Conservation (phyloP, 1,140 invertebrate genomes). For the Calosoma granatense region DNA sequence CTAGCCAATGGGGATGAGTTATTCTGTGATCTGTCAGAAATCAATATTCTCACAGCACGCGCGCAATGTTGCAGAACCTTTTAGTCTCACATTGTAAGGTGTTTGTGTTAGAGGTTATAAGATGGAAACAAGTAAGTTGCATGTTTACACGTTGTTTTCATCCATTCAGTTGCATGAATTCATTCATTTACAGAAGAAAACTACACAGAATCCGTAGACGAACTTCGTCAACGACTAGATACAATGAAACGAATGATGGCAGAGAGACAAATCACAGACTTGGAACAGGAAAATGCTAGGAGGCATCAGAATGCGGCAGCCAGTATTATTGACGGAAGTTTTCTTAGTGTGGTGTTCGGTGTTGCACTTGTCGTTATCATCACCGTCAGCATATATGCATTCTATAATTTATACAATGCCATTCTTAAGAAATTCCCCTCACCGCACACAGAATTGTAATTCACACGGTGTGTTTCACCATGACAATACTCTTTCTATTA, state of each 20-base stretch:
- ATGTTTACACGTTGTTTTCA: slow-evolving; percentile 9
- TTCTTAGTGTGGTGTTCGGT: slow-evolving; percentile 67
- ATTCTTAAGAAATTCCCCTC: slow-evolving; percentile 70
- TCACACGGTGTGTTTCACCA: neutral
- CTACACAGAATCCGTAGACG: slow-evolving; percentile 59
- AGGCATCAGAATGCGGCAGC: slow-evolving; percentile 36
- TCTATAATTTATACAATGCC: slow-evolving; percentile 71
- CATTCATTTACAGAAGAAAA: neutral
- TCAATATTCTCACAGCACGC: no score
- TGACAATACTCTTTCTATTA: no score
- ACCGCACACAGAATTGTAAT: slow-evolving; percentile 63
- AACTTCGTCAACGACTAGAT: slow-evolving; percentile 59
- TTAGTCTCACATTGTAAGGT: no score
- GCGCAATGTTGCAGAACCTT: no score
- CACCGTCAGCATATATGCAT: slow-evolving; percentile 68
- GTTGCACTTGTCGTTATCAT: slow-evolving; percentile 65
- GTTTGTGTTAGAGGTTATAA: no score
- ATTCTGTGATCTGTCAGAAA: no score
- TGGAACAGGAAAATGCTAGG: slow-evolving; percentile 36
- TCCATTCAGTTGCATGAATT: slow-evolving; percentile 4
- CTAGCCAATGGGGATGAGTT: no score
- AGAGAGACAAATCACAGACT: slow-evolving; percentile 46
- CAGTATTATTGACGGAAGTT: slow-evolving; percentile 67
- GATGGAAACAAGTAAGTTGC: slow-evolving; percentile 17
- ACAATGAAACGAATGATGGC: slow-evolving; percentile 72